Percentiles rank a stretch among this genome's conserved stretches.
Conservation (phyloP, 1,140 invertebrate species). For the Drosophila ironensis region DNA sequence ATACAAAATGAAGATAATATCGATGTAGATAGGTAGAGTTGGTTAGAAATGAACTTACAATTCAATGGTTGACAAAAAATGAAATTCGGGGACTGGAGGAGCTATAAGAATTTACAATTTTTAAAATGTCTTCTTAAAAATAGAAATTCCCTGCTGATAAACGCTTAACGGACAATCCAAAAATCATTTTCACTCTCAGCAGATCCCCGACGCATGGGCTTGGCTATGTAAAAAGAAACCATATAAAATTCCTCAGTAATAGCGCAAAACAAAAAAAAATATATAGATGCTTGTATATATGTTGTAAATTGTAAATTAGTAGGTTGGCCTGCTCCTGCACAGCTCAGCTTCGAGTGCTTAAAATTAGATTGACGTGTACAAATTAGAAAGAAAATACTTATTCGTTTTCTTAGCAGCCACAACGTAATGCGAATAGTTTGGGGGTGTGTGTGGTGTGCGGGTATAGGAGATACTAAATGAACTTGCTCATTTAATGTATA, state of each 20-base stretch:
- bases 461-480: slow-evolving; percentile 16
- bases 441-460: background rate
- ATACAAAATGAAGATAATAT: slow-evolving; percentile 33
- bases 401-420: slow-evolving; percentile 62
- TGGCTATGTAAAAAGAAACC: slow-evolving; percentile 76
- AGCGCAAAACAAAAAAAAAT: slow-evolving; percentile 55
- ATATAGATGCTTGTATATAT: too few species aligned
- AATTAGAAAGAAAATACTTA: slow-evolving; percentile 27
- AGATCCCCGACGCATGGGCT: slow-evolving; percentile 1
- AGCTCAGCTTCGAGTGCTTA: slow-evolving; percentile 31
- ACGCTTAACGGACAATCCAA: slow-evolving; percentile 54
- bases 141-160: slow-evolving; percentile 60
- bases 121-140: slow-evolving; percentile 74
- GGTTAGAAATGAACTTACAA: slow-evolving; percentile 59
- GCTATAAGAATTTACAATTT: slow-evolving; percentile 70
- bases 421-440: slow-evolving; percentile 19
- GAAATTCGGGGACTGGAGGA: slow-evolving; percentile 2
- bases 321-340: background rate
- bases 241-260: slow-evolving; percentile 73
- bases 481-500: slow-evolving; percentile 41
- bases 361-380: slow-evolving; percentile 53
- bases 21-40: too few species aligned
- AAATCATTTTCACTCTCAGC: slow-evolving; percentile 27
- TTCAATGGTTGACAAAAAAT: slow-evolving; percentile 53
- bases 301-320: too few species aligned